Conservation (phyloP, 2,888 invertebrate genomes). For the Archaeoteleia sp. region DNA sequence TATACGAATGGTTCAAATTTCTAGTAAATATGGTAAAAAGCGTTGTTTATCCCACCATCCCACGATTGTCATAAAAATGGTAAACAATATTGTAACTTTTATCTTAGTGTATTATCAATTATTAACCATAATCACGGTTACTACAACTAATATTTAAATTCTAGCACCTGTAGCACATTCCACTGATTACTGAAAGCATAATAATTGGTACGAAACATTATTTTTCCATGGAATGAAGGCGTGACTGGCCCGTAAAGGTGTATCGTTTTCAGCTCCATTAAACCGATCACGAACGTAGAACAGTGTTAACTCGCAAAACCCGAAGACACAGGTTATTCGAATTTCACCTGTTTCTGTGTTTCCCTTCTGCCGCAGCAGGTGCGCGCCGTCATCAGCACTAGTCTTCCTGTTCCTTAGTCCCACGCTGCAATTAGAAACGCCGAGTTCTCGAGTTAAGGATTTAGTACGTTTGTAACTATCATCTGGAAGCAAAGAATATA, state of each 20-base stretch:
- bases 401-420: conserved; percentile 53
- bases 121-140: too few species aligned
- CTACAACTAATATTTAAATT: too few species aligned
- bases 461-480: conserved; percentile 11
- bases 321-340: conserved; percentile 40
- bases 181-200: background rate
- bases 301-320: conserved; percentile 68
- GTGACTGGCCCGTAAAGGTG: background rate
- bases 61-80: too few species aligned
- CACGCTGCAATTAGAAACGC: conserved; percentile 47
- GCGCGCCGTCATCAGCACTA: conserved; percentile 45
- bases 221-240: too few species aligned
- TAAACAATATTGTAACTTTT: too few species aligned
- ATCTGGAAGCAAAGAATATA: background rate
- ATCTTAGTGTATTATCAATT: too few species aligned
- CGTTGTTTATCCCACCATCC: too few species aligned
- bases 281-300: conserved; percentile 13
- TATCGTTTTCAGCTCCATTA: conserved; percentile 43
- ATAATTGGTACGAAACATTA: too few species aligned
- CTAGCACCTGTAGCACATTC: too few species aligned
- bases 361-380: conserved; percentile 67
- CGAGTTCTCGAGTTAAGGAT: conserved; percentile 33
- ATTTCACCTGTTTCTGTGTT: conserved; percentile 66
- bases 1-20: too few species aligned
- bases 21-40: too few species aligned